Evolutionary conservation across 2,113 vertebrate genomes (phyloP).

Genomic region (Austrofundulus limnaeus): DNA sequence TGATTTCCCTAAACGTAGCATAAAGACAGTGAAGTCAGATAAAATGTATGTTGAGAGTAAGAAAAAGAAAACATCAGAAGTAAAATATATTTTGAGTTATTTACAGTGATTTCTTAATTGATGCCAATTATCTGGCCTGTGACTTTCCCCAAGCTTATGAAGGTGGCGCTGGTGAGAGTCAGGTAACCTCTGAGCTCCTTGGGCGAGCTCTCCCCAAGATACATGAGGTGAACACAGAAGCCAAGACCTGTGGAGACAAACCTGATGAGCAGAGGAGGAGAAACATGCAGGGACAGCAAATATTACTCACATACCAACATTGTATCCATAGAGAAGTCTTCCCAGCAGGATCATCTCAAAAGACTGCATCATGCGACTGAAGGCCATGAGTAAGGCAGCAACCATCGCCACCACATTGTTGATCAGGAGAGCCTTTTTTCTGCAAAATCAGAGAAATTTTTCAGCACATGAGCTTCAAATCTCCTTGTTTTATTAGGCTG

Average conservation of each 20-base stretch:
- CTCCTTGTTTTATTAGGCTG: neutral
- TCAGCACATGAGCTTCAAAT: neutral
- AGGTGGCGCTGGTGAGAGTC: conserved; percentile 68
- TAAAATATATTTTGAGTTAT: neutral
- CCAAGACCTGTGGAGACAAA: conserved; percentile 69
- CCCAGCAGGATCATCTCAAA: conserved; percentile 84
- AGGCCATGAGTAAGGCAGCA: conserved; percentile 76
- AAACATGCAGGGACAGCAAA: neutral
- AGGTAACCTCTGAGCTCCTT: conserved; percentile 79
- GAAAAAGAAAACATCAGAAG: neutral
- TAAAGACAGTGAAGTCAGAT: neutral
- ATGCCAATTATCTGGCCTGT: conserved; percentile 79
- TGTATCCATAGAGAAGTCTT: conserved; percentile 77
- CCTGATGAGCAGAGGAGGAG: neutral
- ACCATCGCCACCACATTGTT: conserved; percentile 75
- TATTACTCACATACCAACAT: conserved; percentile 69
- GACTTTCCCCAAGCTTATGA: conserved; percentile 79
- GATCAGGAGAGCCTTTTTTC: conserved; percentile 79
- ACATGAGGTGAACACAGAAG: conserved; percentile 76
- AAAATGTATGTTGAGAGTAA: neutral
- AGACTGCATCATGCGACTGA: conserved; percentile 71
- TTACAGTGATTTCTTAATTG: conserved; percentile 71
- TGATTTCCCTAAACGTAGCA: conserved; percentile 73
- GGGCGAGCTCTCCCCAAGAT: conserved; percentile 79
- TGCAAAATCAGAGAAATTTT: conserved; percentile 46